These are phyloP conservation scores for Cherax destructor DNA, from an alignment of 1,140 invertebrate genomes.

Conservation along the genomic window DNA sequence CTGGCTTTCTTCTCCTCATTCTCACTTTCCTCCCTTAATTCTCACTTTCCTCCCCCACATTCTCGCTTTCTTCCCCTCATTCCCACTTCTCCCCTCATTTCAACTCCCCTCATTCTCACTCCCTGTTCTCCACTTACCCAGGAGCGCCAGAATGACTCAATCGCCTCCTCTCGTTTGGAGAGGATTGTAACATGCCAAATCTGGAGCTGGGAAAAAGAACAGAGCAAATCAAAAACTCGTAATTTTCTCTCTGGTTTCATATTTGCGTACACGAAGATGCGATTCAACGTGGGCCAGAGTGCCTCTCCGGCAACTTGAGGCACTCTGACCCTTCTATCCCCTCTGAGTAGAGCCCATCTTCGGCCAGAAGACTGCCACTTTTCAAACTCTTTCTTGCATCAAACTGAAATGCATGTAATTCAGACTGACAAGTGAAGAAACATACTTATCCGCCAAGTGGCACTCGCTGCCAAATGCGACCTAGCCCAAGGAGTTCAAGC, in stretches of 20 bases:
- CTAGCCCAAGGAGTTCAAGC: background rate
- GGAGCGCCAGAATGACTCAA: slow-evolving; percentile 52
- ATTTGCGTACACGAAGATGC: slow-evolving; percentile 52
- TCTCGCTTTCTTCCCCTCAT: background rate
- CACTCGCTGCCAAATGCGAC: background rate
- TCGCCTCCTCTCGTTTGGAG: slow-evolving; percentile 44
- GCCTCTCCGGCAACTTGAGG: background rate
- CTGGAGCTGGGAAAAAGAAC: slow-evolving; percentile 62
- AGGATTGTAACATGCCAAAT: slow-evolving; percentile 55
- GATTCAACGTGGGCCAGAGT: slow-evolving; percentile 27
- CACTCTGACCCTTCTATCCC: slow-evolving; percentile 30
- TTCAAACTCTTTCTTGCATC: slow-evolving; percentile 68
- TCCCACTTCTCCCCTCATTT: background rate
- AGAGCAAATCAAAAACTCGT: slow-evolving; percentile 65
- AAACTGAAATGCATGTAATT: slow-evolving; percentile 66
- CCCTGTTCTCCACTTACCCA: background rate
- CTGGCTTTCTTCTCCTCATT: background rate
- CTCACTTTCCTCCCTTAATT: background rate
- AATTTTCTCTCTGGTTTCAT: slow-evolving; percentile 64
- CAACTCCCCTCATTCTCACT: background rate
- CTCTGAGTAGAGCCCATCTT: slow-evolving; percentile 26
- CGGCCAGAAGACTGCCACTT: slow-evolving; percentile 22
- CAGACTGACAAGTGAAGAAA: slow-evolving; percentile 62
- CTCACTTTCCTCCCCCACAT: background rate
- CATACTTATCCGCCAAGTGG: slow-evolving; percentile 15